Percentiles rank a stretch among this genome's conserved stretches.
Evolutionary conservation across 2,888 invertebrate genomes (phyloP).

Genomic region (Choreutis nemorana): DNA sequence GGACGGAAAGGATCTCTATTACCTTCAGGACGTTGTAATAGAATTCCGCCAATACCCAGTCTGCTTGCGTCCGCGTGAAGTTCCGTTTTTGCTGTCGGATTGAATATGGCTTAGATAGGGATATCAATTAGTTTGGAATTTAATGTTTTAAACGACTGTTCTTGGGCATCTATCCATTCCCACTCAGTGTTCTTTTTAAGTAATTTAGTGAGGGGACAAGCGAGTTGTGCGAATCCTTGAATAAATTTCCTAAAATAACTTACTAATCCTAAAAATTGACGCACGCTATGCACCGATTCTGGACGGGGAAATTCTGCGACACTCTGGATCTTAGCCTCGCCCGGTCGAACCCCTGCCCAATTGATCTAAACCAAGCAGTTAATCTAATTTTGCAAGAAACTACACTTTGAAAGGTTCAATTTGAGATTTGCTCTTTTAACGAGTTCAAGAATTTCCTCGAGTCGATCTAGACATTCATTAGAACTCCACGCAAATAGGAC

Average conservation of each 20-base stretch:
- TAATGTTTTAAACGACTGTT: conserved; percentile 7
- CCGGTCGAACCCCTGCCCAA: conserved; percentile 16
- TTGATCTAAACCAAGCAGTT: conserved; percentile 22
- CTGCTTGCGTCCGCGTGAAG: conserved; percentile 13
- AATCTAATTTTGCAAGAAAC: conserved; percentile 15
- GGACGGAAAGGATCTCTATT: conserved; percentile 4
- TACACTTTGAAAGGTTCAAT: conserved; percentile 19
- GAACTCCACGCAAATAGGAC: conserved; percentile 3
- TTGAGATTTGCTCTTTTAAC: conserved; percentile 15
- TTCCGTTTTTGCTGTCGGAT: conserved; percentile 13
- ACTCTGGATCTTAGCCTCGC: conserved; percentile 15
- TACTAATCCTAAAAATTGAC: conserved; percentile 20
- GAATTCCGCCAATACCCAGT: conserved; percentile 10
- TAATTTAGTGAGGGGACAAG: conserved; percentile 12
- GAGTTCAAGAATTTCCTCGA: conserved; percentile 8
- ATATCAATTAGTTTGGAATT: conserved; percentile 9
- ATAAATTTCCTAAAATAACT: conserved; percentile 19
- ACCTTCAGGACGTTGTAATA: conserved; percentile 6
- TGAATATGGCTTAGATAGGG: conserved; percentile 19
- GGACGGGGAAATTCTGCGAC: conserved; percentile 20
- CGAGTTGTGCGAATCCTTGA: conserved; percentile 11
- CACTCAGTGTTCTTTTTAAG: conserved; percentile 9
- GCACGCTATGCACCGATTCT: conserved; percentile 14
- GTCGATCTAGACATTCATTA: conserved; percentile 1
- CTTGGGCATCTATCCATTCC: conserved; percentile 10